phyloP scores from a whole-genome alignment of 35 echinoderm and acorn worm species.

The Amphiura filiformis region DNA sequence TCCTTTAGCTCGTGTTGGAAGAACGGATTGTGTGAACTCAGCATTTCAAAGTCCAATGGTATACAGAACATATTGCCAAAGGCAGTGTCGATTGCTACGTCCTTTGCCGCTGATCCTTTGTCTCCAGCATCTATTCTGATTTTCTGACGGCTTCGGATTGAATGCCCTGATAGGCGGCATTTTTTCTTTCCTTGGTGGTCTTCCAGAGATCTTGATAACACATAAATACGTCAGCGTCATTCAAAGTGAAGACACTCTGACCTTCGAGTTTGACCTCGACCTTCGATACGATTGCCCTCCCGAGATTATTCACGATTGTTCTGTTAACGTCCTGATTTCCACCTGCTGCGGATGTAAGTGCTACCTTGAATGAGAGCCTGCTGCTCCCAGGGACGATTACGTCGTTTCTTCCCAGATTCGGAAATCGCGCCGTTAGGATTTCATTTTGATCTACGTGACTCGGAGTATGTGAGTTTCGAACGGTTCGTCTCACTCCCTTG shows the following conservation, averaged over 20 bases:
- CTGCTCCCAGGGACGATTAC: neutral
- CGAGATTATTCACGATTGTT: neutral
- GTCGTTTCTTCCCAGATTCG: neutral
- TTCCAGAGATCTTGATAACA: slow-evolving; percentile 3
- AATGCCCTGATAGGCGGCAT: neutral
- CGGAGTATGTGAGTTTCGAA: neutral
- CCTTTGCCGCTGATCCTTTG: neutral
- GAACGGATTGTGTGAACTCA: neutral
- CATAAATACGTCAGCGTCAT: neutral
- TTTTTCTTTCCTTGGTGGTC: neutral
- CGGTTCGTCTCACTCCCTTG: neutral
- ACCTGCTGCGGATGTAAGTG: neutral
- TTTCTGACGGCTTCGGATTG: neutral
- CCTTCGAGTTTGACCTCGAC: neutral
- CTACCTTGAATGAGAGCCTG: neutral
- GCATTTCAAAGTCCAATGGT: slow-evolving; percentile 5
- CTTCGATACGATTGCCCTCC: neutral
- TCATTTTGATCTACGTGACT: neutral
- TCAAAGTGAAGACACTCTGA: neutral
- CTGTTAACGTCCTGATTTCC: neutral
- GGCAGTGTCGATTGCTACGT: neutral
- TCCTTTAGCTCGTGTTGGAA: neutral
- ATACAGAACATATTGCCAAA: neutral
- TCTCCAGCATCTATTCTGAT: neutral
- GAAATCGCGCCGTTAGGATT: neutral